Percentiles rank a stretch among this genome's conserved stretches.
Conservation (phyloP, 2,888 invertebrate genomes). For the Trichogramma evanescens region DNA sequence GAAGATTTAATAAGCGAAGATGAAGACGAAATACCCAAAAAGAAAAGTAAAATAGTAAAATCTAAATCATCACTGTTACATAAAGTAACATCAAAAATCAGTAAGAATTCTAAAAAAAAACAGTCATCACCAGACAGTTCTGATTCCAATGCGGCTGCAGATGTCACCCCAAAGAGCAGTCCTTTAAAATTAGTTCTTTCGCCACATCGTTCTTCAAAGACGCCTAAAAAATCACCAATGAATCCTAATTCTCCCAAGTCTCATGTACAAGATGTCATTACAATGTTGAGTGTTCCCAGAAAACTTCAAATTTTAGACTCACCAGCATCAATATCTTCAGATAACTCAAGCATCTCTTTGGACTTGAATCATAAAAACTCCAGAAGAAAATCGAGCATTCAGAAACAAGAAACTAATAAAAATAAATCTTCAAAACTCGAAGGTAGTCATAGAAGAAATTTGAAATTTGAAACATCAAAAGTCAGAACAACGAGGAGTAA, state of each 20-base stretch:
- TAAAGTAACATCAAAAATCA: constrained; percentile 11
- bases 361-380: neutral
- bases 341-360: constrained; percentile 20
- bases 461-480: too few species aligned
- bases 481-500: too few species aligned
- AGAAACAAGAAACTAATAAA: neutral
- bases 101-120: constrained; percentile 3
- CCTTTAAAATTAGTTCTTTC: constrained; percentile 30
- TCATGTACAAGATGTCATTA: constrained; percentile 23
- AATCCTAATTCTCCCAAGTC: constrained; percentile 34
- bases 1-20: constrained; percentile 14
- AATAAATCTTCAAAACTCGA: constrained; percentile 1
- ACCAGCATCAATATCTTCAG: constrained; percentile 19
- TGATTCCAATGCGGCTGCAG: constrained; percentile 4
- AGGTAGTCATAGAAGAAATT: too few species aligned
- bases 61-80: neutral
- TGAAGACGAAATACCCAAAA: constrained; percentile 6
- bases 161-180: constrained; percentile 34
- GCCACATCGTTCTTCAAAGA: constrained; percentile 33
- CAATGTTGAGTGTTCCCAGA: constrained; percentile 29
- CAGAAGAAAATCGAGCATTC: neutral
- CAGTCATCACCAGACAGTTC: constrained; percentile 9
- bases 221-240: constrained; percentile 33
- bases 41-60: neutral
- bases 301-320: constrained; percentile 28